Base-by-base conservation (phyloP, 2,113 vertebrate genomes). In the Apteryx mantelli region DNA sequence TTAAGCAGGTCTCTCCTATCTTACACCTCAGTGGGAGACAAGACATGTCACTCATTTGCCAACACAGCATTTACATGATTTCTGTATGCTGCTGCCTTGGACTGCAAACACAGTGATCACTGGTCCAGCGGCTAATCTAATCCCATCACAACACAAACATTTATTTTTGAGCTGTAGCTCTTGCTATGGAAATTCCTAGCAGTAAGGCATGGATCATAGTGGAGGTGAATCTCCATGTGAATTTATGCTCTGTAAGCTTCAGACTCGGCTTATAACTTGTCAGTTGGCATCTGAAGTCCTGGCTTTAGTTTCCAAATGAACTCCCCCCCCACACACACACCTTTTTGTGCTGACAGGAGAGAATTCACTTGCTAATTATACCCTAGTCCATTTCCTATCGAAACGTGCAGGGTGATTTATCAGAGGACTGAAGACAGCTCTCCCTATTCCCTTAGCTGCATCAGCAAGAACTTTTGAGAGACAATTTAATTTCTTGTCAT, bases 401-500 rank as follows among this genome's bases (percentile, higher is more conserved):
- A 82, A 71, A 42, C 1, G 36, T 60, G 6, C 42, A 17, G 63
- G 82, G 86, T 11, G 48, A 92, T 97, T 96, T 89, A 77, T 93
- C 91, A 93, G 91, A 6, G 74, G 34, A n/a, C 92, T 61, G 58
- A 63, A 86, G 88, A 86, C 87, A 78, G 86, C 50, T 92, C 76
- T 40, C 63, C 70, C 65, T 2, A 15, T 65, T 93, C 92, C 75
- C 86, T 89, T n/a, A 78, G 88, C 95, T 93, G 91, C 93, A 82
- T 95, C 96, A 90, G 91, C 86, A 96, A 90, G 92, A 94, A 93
- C 86, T 78, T 78, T 48, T 38, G 88, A 50, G 64, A 88, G 91
- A 90, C 94, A 82, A 93, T 95, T 96, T 94, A 83, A 88, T 96
- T 95, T 48, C 94, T 93, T 93, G 94, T 86, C 94, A 92, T 93